These are phyloP conservation scores for Sylvilagus bachmani DNA, from an alignment of 2,113 vertebrate species.

Conservation along the genomic window DNA sequence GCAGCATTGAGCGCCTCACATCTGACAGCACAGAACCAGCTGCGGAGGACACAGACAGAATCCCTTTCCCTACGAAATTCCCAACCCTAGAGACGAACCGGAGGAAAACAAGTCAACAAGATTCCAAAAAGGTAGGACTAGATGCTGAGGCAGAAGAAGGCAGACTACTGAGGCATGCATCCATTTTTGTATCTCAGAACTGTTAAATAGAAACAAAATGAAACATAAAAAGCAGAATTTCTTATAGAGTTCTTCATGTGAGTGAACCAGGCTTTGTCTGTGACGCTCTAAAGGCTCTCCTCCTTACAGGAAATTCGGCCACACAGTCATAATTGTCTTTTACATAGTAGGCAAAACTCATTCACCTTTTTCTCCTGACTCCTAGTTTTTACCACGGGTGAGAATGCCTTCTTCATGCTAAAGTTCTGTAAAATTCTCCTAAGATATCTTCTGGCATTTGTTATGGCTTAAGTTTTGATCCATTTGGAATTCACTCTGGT, in stretches of 20 bases:
- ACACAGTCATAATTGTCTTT: conserved; percentile 43
- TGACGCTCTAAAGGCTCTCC: background rate
- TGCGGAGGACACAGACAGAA: background rate
- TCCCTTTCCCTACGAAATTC: background rate
- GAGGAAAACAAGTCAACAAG: background rate
- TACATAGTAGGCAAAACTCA: conserved; percentile 35
- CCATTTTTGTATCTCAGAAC: background rate
- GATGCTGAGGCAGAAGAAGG: background rate
- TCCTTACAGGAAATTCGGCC: background rate
- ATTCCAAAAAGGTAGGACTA: background rate
- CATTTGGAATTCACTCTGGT: conserved; percentile 41
- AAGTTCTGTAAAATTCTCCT: conserved; percentile 32
- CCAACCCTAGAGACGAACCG: background rate
- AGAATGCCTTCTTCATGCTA: conserved; percentile 16
- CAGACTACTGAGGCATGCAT: background rate
- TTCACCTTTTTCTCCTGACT: conserved; percentile 30
- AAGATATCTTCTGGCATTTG: conserved; percentile 21
- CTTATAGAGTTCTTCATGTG: background rate
- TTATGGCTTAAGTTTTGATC: conserved; percentile 32
- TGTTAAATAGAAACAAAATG: too few species aligned
- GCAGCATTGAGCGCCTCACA: background rate
- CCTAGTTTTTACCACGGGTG: conserved; percentile 36
- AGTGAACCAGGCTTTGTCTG: background rate
- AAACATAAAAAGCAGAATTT: too few species aligned
- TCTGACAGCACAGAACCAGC: background rate